Evolutionary conservation across 1,140 invertebrate genomes (phyloP).

Genomic region (Batillaria attramentaria): DNA sequence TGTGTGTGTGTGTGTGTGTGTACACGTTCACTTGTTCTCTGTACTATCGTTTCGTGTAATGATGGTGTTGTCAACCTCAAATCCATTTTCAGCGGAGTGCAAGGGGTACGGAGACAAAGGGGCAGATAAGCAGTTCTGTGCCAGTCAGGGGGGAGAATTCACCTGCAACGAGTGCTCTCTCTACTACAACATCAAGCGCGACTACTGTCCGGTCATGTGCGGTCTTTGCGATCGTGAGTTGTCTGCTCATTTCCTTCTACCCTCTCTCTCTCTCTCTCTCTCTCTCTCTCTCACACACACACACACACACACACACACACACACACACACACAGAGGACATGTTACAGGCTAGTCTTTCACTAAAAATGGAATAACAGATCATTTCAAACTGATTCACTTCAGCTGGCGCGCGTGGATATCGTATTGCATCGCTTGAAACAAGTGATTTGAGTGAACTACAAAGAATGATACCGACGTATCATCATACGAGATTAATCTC

Average conservation of each 20-base stretch:
- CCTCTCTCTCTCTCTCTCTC: not conserved
- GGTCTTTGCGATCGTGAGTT: conserved; percentile 56
- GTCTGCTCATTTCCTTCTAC: not conserved
- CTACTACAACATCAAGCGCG: conserved; percentile 57
- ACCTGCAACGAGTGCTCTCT: conserved; percentile 50
- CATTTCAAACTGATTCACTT: too few relatives aligned
- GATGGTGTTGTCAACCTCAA: too few relatives aligned
- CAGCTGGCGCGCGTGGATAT: too few relatives aligned
- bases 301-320: not conserved
- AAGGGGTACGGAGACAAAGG: conserved; percentile 47
- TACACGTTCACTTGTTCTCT: not conserved
- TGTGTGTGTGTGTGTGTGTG: conserved; percentile 20
- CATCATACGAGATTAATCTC: too few relatives aligned
- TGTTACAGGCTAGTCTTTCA: too few relatives aligned
- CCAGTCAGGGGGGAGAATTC: conserved; percentile 47
- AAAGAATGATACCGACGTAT: too few relatives aligned
- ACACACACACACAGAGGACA: too few relatives aligned
- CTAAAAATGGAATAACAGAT: too few relatives aligned
- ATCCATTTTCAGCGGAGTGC: conserved; percentile 47
- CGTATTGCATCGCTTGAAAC: too few relatives aligned
- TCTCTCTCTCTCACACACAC: too few relatives aligned
- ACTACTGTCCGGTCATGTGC: conserved; percentile 63
- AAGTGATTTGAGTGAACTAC: too few relatives aligned
- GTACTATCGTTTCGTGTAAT: not conserved
- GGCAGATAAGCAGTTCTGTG: conserved; percentile 46